These are phyloP conservation scores for Leptothorax acervorum DNA, from an alignment of 2,888 invertebrate genomes.

Conservation along the genomic window DNA sequence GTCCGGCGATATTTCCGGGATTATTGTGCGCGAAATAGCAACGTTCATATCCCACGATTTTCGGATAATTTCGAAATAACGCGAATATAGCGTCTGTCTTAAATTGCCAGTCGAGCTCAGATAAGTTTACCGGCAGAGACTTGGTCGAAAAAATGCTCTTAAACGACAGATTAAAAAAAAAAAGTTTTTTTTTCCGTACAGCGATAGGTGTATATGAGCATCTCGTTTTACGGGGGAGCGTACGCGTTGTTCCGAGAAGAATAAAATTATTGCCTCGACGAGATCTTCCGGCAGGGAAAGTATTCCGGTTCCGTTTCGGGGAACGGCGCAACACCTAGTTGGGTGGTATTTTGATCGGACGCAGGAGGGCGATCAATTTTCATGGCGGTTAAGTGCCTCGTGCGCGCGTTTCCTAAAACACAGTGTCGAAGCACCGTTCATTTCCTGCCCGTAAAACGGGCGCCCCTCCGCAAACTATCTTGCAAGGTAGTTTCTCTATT, in stretches of 20 bases:
- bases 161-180: neutral
- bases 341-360: conserved; percentile 35
- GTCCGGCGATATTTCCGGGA: conserved; percentile 15
- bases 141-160: neutral
- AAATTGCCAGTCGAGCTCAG: neutral
- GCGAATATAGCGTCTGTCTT: neutral
- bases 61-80: neutral
- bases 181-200: neutral
- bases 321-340: conserved; percentile 24
- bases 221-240: neutral
- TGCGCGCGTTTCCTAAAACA: conserved; percentile 76
- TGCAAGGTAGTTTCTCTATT: conserved; percentile 75
- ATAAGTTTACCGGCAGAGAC: neutral
- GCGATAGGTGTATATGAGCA: too few species aligned
- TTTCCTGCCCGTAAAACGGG: conserved; percentile 68
- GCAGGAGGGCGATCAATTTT: conserved; percentile 75
- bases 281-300: neutral
- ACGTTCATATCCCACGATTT: neutral
- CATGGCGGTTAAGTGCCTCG: conserved; percentile 73
- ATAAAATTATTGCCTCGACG: neutral
- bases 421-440: conserved; percentile 74
- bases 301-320: conserved; percentile 20
- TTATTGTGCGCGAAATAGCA: neutral
- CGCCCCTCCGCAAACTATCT: conserved; percentile 66
- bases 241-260: conserved; percentile 8